Base-by-base conservation (phyloP, 1,140 invertebrate genomes). In the Heliconius himera region DNA sequence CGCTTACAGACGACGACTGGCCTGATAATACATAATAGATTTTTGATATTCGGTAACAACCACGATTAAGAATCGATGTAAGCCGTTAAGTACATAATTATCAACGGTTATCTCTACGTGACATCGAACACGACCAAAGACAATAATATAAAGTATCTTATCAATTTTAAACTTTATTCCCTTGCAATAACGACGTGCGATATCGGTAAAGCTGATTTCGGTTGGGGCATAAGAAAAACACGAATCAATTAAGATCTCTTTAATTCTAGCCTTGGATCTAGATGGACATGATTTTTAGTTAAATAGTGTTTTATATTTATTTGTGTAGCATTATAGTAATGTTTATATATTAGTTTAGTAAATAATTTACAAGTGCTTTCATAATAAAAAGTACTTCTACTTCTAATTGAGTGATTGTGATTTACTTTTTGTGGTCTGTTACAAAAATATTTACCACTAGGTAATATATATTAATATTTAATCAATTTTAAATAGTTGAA, bases 61-160 rank as follows among this genome's bases (percentile, higher is more conserved):
- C 60, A 13, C 18, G 46, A 74, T 74, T 79, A 79, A 77, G 49
- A 49, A 49, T 70, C 41, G 71, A 38, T 54, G 18, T 79, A 82
- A 82, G 78, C 18, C 20, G 54, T 49, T 76, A 73, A 73, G 66
- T 79, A 66, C 36, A 20, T 77, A 76, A 9, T 88, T 87, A 89
- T 88, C 88, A 54, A 6, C 46, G 70, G 49, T 87, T 84, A 87
- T 86, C 87, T 79, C 54, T 89, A 88, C 87, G 87, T 88, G 87
- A 88, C 87, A 36, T 56, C 70, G 18, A 20, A 73, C 85, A 88
- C 84, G 87, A 83, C 73, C 80, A 70, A 73, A 33, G 29, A 18
- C 46, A 79, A 70, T 29, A 33, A 76, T 33, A 22, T 13, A 1
- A 9, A 20, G 41, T 76, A 20, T 56, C 1, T 72, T 46, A 66